Evolutionary conservation across 2,113 vertebrate genomes (phyloP).

Genomic region (Neodon shergylaensis): DNA sequence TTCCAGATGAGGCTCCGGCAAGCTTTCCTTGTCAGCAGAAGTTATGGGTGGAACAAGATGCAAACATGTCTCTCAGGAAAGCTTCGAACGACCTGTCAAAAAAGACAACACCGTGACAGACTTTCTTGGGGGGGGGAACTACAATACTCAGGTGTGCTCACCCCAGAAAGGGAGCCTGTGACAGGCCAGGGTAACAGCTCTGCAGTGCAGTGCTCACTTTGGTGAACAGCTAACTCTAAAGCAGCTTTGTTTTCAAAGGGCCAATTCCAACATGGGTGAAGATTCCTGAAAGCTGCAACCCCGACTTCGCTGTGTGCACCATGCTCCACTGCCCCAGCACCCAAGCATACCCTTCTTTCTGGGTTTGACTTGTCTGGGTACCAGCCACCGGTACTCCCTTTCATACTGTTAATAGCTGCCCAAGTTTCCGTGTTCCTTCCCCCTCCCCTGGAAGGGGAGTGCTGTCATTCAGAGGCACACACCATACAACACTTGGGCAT

Average conservation of each 20-base stretch:
- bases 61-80: conserved; percentile 70
- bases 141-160: neutral
- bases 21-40: conserved; percentile 75
- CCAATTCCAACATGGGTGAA: neutral
- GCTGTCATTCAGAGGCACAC: neutral
- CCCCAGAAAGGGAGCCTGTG: neutral
- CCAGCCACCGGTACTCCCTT: neutral
- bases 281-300: neutral
- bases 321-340: neutral
- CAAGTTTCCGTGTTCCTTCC: neutral
- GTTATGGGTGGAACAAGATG: conserved; percentile 65
- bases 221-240: neutral
- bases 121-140: neutral
- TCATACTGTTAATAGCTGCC: neutral
- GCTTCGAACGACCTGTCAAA: conserved; percentile 40
- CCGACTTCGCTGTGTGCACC: neutral
- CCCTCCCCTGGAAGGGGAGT: neutral
- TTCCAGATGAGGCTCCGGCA: conserved; percentile 62
- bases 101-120: neutral
- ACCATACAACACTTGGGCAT: neutral
- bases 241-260: neutral
- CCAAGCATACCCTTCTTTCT: neutral
- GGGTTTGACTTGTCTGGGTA: neutral
- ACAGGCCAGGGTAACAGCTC: neutral
- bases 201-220: neutral